Evolutionary conservation across 1,140 invertebrate genomes (phyloP), one percentile per base, ranked within the genome.

Genomic region (Brachionus sp.): DNA sequence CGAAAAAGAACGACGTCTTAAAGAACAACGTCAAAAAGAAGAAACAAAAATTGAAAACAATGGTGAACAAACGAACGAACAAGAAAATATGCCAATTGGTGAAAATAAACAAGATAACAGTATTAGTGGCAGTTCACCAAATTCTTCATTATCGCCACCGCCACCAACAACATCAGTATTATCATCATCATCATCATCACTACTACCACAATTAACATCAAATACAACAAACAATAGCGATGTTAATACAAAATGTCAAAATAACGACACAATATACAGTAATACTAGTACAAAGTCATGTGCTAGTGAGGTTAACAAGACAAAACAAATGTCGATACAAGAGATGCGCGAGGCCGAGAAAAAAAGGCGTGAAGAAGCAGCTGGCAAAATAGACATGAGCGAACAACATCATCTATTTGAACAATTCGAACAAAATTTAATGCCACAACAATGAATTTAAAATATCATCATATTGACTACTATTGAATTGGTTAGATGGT

Each of bases 391-490:
- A 62, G 77, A 80, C 33, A 80, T 80, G 62, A 80, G 33, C 25
- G 77, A 80, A 44, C 77, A 80, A 33, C 77, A 62, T 19, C 53
- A 80, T 13, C 29, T 80, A 39, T 62, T 80, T 37, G 62, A 42
- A 29, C 77, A 80, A 66, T 80, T 80, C 57, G 77, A 80, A 66
- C 77, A 80, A 66, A 80, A 80, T 44, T n/a, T 80, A 46, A 75
- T 46, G 39, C 70, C 70, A 13, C 70, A 44, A 25, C 9, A 75
- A 44, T 75, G 44, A 46, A 66, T 29, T 29, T 29, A 29, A 3
- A 29, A 29, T 29, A 29, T 29, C 29, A 29, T 29, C 29, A 29
- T 29, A 3, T 29, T 29, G 1, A 29, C 29, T 29, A 3, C 29
- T 29, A 29, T 3, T 29, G 29, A 3, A 29, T 29, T 29, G 29